Base-by-base conservation (phyloP, 1,140 invertebrate species). In the Phymorhynchus buccinoides region DNA sequence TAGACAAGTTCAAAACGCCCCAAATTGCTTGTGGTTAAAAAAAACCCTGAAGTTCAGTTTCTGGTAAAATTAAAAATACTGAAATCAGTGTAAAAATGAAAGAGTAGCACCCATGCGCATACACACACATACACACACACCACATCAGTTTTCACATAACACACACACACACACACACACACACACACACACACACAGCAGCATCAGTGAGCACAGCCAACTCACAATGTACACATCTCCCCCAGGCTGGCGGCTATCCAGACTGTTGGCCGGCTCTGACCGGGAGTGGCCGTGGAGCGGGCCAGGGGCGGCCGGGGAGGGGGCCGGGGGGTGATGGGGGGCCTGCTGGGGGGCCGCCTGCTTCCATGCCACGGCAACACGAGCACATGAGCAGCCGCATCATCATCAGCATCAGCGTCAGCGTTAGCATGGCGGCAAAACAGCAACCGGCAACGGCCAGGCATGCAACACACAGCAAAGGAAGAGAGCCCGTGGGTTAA, bases 201-300 rank as follows among this genome's bases (percentile, higher is more conserved):
- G 35, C 73, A 30, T 22, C 16, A 35, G 1, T 22, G 4, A 77
- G n/a, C n/a, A 66, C 16, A 66, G 30, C n/a, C 12, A 82, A 83
- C 81, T 83, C 41, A 83, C 81, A 71, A 83, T 83, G 81, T 83
- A 83, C 27, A 83, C 32, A 35, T 83, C 66, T 12, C 81, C 80
- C 12, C n/a, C 18, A 41, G 62, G 66, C 16, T 42, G 16, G 62
- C 37, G 30, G 18, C 66, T 44, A 37, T 75, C 73, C 68, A 35
- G 14, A 41, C 37, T 75, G 73, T 41, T 75, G 35, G 14, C 77
- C 18, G 27, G 77, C 7, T 79, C 77, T 52, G 77, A 41, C 22
- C 77, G 77, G 1, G 42, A 14, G 56, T 62, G 56, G 56, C 14
- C 22, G 22, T 62, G 77, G 42, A 48, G 22, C 27, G 77, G 44